These are phyloP conservation scores for Hemicrepidius hirtus DNA, from an alignment of 2,888 invertebrate species.

Conservation along the genomic window DNA sequence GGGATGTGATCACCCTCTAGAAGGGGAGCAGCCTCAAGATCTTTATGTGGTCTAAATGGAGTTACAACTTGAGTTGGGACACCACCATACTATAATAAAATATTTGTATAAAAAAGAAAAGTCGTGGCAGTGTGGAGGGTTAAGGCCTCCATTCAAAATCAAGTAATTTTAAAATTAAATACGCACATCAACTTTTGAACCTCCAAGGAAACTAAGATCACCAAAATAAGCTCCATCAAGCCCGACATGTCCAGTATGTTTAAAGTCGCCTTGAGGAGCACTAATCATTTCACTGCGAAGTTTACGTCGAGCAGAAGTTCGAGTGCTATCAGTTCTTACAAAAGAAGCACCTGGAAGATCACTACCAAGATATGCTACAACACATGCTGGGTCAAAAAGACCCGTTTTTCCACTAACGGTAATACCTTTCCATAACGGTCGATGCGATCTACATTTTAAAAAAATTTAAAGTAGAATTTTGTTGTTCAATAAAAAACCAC, in stretches of 20 bases:
- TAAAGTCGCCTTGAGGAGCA: conserved; percentile 96
- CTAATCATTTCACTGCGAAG: conserved; percentile 96
- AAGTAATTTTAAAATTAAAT: too few species aligned
- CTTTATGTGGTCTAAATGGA: conserved; percentile 92
- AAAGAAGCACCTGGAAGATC: conserved; percentile 78
- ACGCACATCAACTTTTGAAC: conserved; percentile 72
- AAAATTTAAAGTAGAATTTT: conserved; percentile 8
- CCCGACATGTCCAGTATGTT: conserved; percentile 96
- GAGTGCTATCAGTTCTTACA: conserved; percentile 77
- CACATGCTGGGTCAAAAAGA: conserved; percentile 91
- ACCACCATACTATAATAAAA: conserved; percentile 76
- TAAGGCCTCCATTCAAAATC: too few species aligned
- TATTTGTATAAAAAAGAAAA: too few species aligned
- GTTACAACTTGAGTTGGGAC: conserved; percentile 92
- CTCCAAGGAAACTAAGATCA: conserved; percentile 86
- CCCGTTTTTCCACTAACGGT: conserved; percentile 93
- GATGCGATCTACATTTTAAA: conserved; percentile 73
- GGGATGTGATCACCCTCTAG: conserved; percentile 70
- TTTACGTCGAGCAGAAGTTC: conserved; percentile 77
- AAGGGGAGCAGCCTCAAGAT: conserved; percentile 82
- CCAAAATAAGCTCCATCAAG: conserved; percentile 98
- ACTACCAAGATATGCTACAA: conserved; percentile 90
- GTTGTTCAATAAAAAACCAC: conserved; percentile 56
- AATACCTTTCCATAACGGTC: conserved; percentile 92
- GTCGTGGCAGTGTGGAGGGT: too few species aligned